Conservation (phyloP, 2,797 vertebrate genomes). For the Balearica regulorum region DNA sequence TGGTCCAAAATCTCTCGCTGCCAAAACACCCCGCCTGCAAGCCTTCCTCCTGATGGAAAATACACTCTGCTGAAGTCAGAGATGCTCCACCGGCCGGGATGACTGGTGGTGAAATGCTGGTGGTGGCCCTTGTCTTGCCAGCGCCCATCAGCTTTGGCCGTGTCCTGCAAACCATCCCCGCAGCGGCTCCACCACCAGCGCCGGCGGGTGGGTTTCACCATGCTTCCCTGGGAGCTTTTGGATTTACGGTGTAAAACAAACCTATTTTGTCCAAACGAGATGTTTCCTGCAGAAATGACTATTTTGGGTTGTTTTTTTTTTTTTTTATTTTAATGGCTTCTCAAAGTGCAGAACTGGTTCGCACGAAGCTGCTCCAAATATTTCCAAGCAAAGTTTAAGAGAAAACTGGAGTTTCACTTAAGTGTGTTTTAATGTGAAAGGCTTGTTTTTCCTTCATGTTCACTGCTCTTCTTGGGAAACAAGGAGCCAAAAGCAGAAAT, state of each 20-base stretch:
- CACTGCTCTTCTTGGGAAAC: conserved; percentile 24
- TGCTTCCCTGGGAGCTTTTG: neutral
- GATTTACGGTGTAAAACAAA: neutral
- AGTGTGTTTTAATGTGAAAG: neutral
- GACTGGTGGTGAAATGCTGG: rapidly evolving
- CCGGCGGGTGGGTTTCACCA: rapidly evolving
- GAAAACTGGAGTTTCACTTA: conserved; percentile 44
- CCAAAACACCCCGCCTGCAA: neutral
- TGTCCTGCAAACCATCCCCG: neutral
- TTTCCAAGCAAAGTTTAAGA: conserved; percentile 41
- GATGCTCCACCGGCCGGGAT: neutral
- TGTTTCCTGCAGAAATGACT: neutral
- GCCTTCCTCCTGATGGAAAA: neutral
- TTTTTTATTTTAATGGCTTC: neutral
- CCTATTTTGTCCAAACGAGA: neutral
- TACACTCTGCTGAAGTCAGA: neutral
- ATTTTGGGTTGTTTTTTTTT: neutral
- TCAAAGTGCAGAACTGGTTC: neutral
- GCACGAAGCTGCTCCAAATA: conserved; percentile 11
- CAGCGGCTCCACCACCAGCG: neutral
- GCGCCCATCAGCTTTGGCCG: neutral
- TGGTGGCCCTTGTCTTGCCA: neutral
- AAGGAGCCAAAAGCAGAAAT: conserved; percentile 2
- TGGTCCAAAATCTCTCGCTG: neutral
- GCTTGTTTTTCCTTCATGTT: conserved; percentile 31